Percentiles rank a stretch among this genome's conserved stretches.
Evolutionary conservation across 1,140 invertebrate genomes (phyloP).

Genomic region (Lepidurus apus): DNA sequence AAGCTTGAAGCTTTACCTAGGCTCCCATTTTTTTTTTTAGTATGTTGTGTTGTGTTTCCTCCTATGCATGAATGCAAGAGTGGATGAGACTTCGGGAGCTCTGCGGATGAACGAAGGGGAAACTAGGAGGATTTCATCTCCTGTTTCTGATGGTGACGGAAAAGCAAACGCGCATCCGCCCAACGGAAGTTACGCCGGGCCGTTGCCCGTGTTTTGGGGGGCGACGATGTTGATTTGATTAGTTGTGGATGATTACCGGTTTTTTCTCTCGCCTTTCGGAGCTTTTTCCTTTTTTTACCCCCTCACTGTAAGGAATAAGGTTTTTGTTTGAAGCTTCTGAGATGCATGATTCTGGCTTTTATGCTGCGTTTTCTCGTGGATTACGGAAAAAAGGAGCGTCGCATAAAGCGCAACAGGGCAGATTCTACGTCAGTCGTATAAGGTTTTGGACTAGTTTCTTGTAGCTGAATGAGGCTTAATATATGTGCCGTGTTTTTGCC

Average conservation of each 20-base stretch:
- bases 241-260: constrained; percentile 10
- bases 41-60: background rate
- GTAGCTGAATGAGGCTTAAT: background rate
- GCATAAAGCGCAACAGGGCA: background rate
- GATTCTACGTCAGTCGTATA: background rate
- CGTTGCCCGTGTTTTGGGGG: background rate
- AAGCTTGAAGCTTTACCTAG: no score
- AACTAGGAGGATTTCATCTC: constrained; percentile 15
- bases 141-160: constrained; percentile 12
- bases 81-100: constrained; percentile 3
- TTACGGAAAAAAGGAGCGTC: background rate
- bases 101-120: background rate
- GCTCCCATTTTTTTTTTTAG: background rate
- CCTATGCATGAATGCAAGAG: background rate
- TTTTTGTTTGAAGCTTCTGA: background rate
- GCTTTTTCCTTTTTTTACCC: background rate
- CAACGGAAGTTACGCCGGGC: constrained; percentile 2
- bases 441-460: no score
- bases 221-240: constrained; percentile 11
- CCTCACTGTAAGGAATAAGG: background rate
- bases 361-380: background rate
- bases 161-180: constrained; percentile 14
- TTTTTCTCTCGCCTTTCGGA: background rate
- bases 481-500: background rate
- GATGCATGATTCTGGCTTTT: background rate